Base-by-base conservation (phyloP, 2,113 vertebrate species). In the Thunnus thynnus region DNA sequence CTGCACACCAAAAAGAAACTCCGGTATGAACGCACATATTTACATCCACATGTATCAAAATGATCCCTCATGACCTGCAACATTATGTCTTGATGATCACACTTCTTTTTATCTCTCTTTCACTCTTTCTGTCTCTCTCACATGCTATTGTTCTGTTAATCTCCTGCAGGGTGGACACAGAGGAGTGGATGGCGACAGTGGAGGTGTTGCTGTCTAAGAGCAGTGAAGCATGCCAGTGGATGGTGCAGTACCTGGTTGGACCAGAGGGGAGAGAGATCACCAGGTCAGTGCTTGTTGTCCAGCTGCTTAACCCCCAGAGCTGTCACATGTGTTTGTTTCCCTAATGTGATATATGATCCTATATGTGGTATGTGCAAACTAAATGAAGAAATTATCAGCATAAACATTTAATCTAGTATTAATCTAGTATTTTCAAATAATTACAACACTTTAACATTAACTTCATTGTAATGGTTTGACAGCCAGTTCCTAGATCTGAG, bases 1-100 rank as follows among this genome's bases (percentile, higher is more conserved):
- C 95, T 99, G 73, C 96, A 97, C 90, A 99, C 99, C 91, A 99
- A 99, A 94, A 98, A 98, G 94, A 99, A 99, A 91, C 99, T 99
- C 93, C 95, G 99, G 98, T 99, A 82, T 71, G 69, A 22, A 14
- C 8, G n/a, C 32, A 22, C 52, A 48, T 1, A 9, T 16, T 7
- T 4, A 7, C 20, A 46, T 41, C 18, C 17, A 30, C 32, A 2
- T 14, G 13, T 13, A 2, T n/a, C 14, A 1, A 0, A 8, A 16
- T 20, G 14, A 46, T 13, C 30, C 0, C 3, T 30, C 10, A 48
- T 9, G 13, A 60, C 60, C 47, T n/a, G 25, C 58, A 47, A 2
- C 1, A 12, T 83, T 20, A 30, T 4, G 27, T 13, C 44, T 36
- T 36, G 32, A 5, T 36, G 32, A 36, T 36, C 7, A 7, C 32